Evolutionary conservation across 1,140 invertebrate species (phyloP), one percentile per base, ranked within the genome.

Genomic region (Drosophila neocordata): DNA sequence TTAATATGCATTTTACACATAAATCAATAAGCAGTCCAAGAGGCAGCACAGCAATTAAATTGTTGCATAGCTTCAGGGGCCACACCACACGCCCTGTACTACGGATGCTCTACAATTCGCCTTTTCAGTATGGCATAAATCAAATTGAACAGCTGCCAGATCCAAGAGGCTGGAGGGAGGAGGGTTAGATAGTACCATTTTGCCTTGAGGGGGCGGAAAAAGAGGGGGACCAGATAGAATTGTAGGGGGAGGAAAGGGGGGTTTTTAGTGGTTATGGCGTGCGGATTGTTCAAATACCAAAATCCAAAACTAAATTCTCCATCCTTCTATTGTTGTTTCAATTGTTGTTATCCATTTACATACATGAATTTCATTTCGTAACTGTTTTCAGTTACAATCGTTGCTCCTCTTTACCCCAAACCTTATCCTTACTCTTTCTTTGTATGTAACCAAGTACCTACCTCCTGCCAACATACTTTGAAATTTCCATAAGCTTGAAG

Each of bases 1-100:
- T 81, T 81, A 81, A 81, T 81, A 69, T 77, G 65, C 65, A 80
- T 80, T 74, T 76, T 80, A 60, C 52, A 57, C 78, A 81, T 81
- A 81, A 81, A 81, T 81, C 78, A 81, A 81, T 81, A 81, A 77
- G 73, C 78, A 81, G 41, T 48, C 15, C 41, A 5, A 20, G 41
- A 38, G 79, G 72, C 78, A 77, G 65, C 73, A 80, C 51, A 73
- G 78, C 78, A 81, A 81, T 81, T 81, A 81, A 81, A 81, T 80
- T 77, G 78, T 81, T 81, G 78, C 78, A 81, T 81, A 75, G 77
- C 71, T 64, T 70, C 62, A 51, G 41, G 48, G 35, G 58, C 51
- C 60, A 7, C 4, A 76, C 62, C 53, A 73, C 58, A 31, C 27
- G 4, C 27, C 27, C 27, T 1, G 1, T 6, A 31, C 27, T 6